Conservation (phyloP, 2,113 vertebrate genomes). For the Platysternon megacephalum region DNA sequence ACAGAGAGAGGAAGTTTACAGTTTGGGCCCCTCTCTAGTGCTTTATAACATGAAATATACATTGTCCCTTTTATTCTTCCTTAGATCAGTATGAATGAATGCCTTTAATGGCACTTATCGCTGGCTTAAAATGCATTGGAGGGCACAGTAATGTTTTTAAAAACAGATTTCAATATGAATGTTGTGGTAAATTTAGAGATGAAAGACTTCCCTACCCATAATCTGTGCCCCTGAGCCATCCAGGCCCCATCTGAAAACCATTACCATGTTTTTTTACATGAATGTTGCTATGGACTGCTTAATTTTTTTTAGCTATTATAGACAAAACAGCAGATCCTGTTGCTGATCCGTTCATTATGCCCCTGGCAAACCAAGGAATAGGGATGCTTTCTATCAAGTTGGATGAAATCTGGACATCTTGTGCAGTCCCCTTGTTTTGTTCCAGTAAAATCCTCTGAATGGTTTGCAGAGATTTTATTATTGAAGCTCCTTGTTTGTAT, state of each 20-base stretch:
- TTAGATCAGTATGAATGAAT: not conserved
- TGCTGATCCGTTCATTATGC: not conserved
- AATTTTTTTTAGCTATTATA: not conserved
- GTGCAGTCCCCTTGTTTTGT: not conserved
- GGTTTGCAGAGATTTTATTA: slow-evolving; percentile 25
- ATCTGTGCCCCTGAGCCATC: not conserved
- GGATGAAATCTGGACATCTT: slow-evolving; percentile 7
- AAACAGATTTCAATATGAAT: not conserved
- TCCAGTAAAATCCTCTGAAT: not conserved
- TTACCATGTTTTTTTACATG: not conserved
- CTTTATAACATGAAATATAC: not conserved
- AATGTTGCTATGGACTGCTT: not conserved
- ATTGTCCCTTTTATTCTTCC: not conserved
- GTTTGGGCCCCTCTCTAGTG: not conserved
- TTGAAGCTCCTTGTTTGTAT: slow-evolving; percentile 10
- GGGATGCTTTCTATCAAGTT: slow-evolving; percentile 12
- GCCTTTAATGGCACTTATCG: not conserved
- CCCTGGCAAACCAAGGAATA: slow-evolving; percentile 3
- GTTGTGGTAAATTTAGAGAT: not conserved
- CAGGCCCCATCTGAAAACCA: not conserved
- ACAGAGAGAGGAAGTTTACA: not conserved
- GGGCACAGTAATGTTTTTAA: not conserved
- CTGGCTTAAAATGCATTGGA: not conserved
- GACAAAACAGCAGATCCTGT: not conserved
- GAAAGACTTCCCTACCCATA: not conserved